Conservation (phyloP, 2,797 vertebrate species). For the Ibycter americanus region DNA sequence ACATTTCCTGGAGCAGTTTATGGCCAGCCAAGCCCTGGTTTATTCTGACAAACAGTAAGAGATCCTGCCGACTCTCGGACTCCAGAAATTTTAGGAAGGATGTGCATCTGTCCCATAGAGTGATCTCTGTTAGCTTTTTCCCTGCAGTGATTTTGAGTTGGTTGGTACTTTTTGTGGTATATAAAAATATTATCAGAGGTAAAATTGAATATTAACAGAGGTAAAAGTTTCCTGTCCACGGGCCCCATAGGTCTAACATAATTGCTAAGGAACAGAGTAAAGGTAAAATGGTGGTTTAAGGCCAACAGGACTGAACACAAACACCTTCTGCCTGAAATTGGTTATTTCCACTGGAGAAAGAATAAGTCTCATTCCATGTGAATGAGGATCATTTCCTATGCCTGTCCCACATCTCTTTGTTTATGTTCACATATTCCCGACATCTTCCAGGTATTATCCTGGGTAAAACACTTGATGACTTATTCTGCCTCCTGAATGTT, state of each 20-base stretch:
- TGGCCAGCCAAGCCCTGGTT: background rate
- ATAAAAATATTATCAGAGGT: background rate
- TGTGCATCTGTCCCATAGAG: background rate
- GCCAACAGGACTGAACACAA: background rate
- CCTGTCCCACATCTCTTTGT: background rate
- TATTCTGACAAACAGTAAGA: background rate
- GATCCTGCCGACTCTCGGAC: background rate
- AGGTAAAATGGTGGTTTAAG: background rate
- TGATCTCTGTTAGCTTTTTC: background rate
- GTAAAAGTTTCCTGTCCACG: background rate
- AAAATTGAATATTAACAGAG: background rate
- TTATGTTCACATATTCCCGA: background rate
- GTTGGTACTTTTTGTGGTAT: background rate
- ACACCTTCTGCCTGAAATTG: background rate
- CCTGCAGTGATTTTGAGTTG: background rate
- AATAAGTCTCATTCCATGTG: background rate
- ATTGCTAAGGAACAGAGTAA: background rate
- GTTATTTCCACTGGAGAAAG: background rate
- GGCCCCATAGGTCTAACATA: background rate
- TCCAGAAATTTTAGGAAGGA: background rate
- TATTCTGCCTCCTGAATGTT: background rate
- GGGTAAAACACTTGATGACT: background rate
- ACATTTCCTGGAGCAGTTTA: background rate
- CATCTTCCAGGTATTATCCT: background rate
- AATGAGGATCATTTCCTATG: background rate